Percentiles rank a stretch among this genome's conserved stretches.
Conservation (phyloP, 2,888 invertebrate genomes). For the Elegia similella region DNA sequence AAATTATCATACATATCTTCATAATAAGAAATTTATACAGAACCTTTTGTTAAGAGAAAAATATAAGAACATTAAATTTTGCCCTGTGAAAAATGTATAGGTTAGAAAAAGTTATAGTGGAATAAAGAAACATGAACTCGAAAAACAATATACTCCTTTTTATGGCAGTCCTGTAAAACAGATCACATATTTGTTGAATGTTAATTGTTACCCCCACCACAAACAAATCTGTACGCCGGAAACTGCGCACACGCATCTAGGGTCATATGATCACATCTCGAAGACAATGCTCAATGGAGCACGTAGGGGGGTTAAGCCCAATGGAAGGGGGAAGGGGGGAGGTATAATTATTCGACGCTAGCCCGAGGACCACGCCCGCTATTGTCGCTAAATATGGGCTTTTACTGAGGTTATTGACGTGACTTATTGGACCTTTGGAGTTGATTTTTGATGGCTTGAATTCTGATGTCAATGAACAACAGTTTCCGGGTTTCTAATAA, state of each 20-base stretch:
- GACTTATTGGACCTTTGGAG: constrained; percentile 10
- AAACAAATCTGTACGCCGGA: constrained; percentile 7
- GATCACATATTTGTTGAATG: background rate
- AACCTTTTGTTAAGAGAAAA: too few relatives aligned
- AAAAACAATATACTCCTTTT: too few relatives aligned
- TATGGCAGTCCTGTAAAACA: background rate
- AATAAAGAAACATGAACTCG: too few relatives aligned
- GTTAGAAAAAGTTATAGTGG: too few relatives aligned
- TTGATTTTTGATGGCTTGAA: constrained; percentile 14
- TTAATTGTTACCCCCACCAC: background rate
- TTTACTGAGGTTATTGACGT: constrained; percentile 46
- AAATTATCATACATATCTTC: too few relatives aligned
- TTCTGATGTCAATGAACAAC: constrained; percentile 21
- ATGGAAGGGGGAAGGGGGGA: constrained; percentile 41
- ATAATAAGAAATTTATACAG: too few relatives aligned
- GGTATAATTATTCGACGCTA: constrained; percentile 72
- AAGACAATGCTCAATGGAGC: constrained; percentile 74
- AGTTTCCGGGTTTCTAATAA: constrained; percentile 1
- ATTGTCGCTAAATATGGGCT: constrained; percentile 69
- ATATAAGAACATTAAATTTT: too few relatives aligned
- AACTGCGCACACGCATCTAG: constrained; percentile 28
- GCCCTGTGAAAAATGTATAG: too few relatives aligned
- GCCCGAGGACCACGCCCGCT: constrained; percentile 70
- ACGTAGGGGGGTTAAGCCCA: constrained; percentile 36
- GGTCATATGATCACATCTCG: constrained; percentile 71